phyloP scores from a whole-genome alignment of 2,888 invertebrate species.

The Ceraclea dissimilis region DNA sequence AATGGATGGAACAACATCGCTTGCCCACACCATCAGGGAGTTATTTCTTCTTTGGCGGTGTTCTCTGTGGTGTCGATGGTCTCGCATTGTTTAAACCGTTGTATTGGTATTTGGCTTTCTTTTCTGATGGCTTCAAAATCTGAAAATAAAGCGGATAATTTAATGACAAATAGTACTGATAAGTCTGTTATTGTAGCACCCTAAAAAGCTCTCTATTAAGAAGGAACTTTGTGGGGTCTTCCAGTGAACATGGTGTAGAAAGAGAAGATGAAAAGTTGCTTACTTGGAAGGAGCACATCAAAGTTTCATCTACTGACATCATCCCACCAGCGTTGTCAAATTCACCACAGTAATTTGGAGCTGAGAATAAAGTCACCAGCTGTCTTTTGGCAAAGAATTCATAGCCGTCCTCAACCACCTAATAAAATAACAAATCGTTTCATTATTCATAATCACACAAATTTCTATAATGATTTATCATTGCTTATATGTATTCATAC shows the following conservation, averaged over 20 bases:
- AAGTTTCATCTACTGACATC: slow-evolving; percentile 98
- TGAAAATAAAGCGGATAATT: slow-evolving; percentile 36
- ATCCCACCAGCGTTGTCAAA: slow-evolving; percentile 99
- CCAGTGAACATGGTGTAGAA: too few species aligned
- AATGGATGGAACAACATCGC: slow-evolving; percentile 12
- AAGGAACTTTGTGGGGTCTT: too few species aligned
- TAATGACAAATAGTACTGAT: too few species aligned
- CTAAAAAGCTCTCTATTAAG: too few species aligned
- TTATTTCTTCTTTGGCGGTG: slow-evolving; percentile 65
- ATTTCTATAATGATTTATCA: too few species aligned
- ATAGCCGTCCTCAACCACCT: slow-evolving; percentile 98
- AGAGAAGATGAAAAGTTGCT: slow-evolving; percentile 7
- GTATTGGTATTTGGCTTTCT: slow-evolving; percentile 99
- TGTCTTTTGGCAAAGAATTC: slow-evolving; percentile 99
- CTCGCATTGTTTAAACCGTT: slow-evolving; percentile 80
- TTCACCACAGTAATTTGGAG: slow-evolving; percentile 96
- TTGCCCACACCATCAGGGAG: slow-evolving; percentile 36
- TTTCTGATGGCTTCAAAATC: slow-evolving; percentile 99
- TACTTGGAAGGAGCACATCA: slow-evolving; percentile 99
- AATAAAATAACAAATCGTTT: slow-evolving; percentile 16
- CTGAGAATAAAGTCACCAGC: slow-evolving; percentile 96
- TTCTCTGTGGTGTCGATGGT: slow-evolving; percentile 80
- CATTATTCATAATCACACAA: not conserved
- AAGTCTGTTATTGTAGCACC: too few species aligned
- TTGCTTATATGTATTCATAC: too few species aligned